Conservation (phyloP, 2,888 invertebrate species). For the Furcula furcula region DNA sequence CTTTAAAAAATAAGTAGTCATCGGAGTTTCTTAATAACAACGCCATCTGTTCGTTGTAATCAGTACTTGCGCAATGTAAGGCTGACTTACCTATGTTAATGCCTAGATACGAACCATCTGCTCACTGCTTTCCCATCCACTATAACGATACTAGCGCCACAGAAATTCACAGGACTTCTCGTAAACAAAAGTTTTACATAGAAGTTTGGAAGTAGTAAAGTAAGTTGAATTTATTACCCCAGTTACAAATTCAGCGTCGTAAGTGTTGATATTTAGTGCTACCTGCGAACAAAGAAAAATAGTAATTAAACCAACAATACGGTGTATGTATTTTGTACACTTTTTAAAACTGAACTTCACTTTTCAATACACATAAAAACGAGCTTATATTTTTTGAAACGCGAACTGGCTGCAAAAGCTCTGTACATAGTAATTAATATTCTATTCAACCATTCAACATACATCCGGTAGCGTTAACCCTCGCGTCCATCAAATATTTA, state of each 20-base stretch:
- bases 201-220: neutral
- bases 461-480: conserved; percentile 38
- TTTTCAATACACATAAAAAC: conserved; percentile 21
- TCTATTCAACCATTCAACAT: conserved; percentile 46
- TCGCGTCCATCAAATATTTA: conserved; percentile 43
- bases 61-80: conserved; percentile 24
- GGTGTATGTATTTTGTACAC: conserved; percentile 2
- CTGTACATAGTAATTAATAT: conserved; percentile 50
- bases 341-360: conserved; percentile 5
- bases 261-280: conserved; percentile 4
- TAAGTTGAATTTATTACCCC: neutral
- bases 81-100: conserved; percentile 12
- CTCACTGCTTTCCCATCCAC: no score
- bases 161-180: conserved; percentile 13
- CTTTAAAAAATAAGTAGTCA: no score
- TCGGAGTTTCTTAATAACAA: conserved; percentile 16
- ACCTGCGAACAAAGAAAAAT: conserved; percentile 29
- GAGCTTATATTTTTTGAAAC: conserved; percentile 17
- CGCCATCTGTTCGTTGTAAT: conserved; percentile 41
- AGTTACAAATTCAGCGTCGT: no score
- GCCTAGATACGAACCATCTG: conserved; percentile 34
- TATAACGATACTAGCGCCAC: conserved; percentile 45
- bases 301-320: conserved; percentile 17
- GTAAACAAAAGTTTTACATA: conserved; percentile 42
- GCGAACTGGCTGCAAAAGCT: conserved; percentile 21